These are phyloP conservation scores for Epistrophe eligans DNA, from an alignment of 2,888 invertebrate species.

Conservation along the genomic window DNA sequence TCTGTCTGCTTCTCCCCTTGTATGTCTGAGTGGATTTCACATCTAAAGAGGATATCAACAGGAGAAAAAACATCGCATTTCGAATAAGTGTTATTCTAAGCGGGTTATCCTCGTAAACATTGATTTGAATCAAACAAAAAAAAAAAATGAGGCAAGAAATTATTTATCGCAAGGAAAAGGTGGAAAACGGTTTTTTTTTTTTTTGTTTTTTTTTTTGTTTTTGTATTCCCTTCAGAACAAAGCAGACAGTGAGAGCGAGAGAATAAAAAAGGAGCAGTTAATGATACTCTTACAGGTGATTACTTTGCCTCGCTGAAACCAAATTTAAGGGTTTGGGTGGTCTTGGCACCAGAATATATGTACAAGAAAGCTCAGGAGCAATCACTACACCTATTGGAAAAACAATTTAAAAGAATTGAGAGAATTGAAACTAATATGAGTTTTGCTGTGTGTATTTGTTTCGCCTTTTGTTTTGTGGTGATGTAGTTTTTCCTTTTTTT, in stretches of 20 bases:
- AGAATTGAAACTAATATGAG: constrained; percentile 29
- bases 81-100: constrained; percentile 52
- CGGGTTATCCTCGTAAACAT: constrained; percentile 44
- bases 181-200: constrained; percentile 2
- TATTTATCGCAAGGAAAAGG: constrained; percentile 21
- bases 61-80: constrained; percentile 73
- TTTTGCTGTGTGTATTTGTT: constrained; percentile 11
- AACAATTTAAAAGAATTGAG: constrained; percentile 47
- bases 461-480: constrained; percentile 10
- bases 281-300: constrained; percentile 74
- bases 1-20: constrained; percentile 33
- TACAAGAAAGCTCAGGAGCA: constrained; percentile 34
- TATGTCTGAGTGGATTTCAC: constrained; percentile 16
- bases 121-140: constrained; percentile 11
- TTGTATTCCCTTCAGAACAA: not conserved
- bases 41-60: constrained; percentile 54
- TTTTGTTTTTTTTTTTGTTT: constrained; percentile 28
- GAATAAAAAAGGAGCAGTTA: constrained; percentile 58
- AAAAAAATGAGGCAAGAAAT: constrained; percentile 3
- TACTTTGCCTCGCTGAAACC: constrained; percentile 50
- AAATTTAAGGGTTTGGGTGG: not conserved
- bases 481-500: not conserved
- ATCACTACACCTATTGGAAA: constrained; percentile 62
- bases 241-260: constrained; percentile 28
- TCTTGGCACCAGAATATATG: constrained; percentile 8